Conservation (phyloP, 2,888 invertebrate species). For the Aporophyla nigra region DNA sequence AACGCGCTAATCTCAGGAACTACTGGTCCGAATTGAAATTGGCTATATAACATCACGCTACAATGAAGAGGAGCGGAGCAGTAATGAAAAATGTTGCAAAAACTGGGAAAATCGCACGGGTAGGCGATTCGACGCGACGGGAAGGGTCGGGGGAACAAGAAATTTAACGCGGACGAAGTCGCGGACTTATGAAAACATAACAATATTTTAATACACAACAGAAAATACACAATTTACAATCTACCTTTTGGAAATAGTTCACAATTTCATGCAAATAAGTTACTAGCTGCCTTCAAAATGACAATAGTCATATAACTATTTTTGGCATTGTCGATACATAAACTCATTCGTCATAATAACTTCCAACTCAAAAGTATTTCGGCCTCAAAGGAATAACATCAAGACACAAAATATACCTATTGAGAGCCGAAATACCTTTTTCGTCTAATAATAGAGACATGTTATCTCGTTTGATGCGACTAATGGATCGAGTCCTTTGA, state of each 20-base stretch:
- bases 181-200: no score
- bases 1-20: no score
- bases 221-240: constrained; percentile 8
- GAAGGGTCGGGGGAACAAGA: no score
- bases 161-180: no score
- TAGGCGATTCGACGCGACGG: no score
- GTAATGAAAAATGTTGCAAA: no score
- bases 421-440: constrained; percentile 31
- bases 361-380: constrained; percentile 28
- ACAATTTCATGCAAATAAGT: constrained; percentile 19
- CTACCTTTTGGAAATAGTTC: constrained; percentile 5
- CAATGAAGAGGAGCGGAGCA: no score
- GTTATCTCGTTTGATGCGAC: constrained; percentile 14
- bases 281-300: neutral
- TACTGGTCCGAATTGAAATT: no score
- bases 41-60: no score
- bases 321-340: constrained; percentile 15
- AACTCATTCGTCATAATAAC: constrained; percentile 42
- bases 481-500: constrained; percentile 41
- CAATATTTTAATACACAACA: neutral
- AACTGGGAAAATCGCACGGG: no score
- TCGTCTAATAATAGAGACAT: constrained; percentile 27
- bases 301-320: constrained; percentile 13
- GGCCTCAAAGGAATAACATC: constrained; percentile 26
- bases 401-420: constrained; percentile 35